These are phyloP conservation scores for Campoplex capitator DNA, from an alignment of 2,888 invertebrate genomes.

Conservation along the genomic window DNA sequence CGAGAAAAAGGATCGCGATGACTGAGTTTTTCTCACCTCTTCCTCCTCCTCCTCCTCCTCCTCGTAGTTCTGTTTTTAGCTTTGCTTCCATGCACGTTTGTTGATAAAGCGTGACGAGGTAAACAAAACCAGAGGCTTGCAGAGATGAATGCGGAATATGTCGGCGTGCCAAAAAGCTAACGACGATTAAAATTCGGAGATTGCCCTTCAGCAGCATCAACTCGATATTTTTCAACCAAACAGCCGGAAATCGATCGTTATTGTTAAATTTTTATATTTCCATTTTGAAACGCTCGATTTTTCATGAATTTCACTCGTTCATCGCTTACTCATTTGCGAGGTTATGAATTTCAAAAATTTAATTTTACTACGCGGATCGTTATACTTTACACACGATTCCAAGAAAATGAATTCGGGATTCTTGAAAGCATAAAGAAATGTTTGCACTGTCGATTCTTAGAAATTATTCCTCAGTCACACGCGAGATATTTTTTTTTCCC, in stretches of 20 bases:
- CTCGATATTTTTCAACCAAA: constrained; percentile 4
- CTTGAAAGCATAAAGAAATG: neutral
- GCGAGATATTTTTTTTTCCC: too few species aligned
- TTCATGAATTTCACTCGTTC: neutral
- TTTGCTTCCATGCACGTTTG: constrained; percentile 41
- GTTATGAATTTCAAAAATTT: neutral
- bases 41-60: too few species aligned
- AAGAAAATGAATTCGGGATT: neutral
- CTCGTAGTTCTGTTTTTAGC: neutral
- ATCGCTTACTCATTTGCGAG: neutral
- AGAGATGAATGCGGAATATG: constrained; percentile 41
- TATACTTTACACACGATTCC: neutral
- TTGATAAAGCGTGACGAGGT: constrained; percentile 60
- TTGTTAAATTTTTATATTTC: neutral
- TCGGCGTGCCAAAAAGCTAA: neutral
- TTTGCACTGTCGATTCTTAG: neutral
- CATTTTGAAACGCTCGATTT: too few species aligned
- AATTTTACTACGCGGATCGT: neutral
- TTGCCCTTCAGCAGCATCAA: neutral
- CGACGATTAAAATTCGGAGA: neutral
- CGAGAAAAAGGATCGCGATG: constrained; percentile 58
- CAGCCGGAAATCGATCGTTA: neutral
- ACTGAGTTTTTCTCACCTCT: constrained; percentile 34
- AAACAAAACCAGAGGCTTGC: constrained; percentile 58
- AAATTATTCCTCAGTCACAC: too few species aligned